Conservation (phyloP, 2,113 vertebrate genomes). For the Tenebrosternarchus preto region DNA sequence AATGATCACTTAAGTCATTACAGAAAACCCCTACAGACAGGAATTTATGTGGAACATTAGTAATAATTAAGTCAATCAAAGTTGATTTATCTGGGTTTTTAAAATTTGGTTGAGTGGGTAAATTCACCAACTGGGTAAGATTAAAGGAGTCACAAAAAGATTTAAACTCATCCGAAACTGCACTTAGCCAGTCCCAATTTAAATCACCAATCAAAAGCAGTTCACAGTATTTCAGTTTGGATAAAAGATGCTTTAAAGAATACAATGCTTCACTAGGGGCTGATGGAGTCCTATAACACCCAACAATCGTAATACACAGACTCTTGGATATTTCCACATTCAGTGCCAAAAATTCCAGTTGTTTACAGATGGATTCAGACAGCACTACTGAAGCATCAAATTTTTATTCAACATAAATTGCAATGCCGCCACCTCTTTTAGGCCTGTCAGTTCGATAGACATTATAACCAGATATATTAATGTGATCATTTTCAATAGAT, state of each 20-base stretch:
- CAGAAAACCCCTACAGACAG: too few species aligned
- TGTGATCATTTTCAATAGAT: constrained; percentile 1
- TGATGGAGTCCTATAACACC: not conserved
- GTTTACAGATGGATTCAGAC: too few species aligned
- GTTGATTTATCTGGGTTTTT: not conserved
- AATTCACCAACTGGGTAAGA: not conserved
- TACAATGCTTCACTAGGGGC: too few species aligned
- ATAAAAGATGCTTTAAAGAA: too few species aligned
- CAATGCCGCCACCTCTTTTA: not conserved
- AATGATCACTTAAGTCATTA: too few species aligned
- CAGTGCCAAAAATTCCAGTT: not conserved
- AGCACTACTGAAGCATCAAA: not conserved
- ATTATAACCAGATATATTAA: not conserved
- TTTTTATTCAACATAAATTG: not conserved
- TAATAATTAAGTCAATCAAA: constrained; percentile 1
- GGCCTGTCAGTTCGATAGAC: not conserved
- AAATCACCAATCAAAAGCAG: too few species aligned
- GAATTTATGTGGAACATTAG: not conserved
- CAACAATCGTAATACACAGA: not conserved
- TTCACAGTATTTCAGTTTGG: not conserved
- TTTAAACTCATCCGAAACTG: not conserved
- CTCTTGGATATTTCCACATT: too few species aligned
- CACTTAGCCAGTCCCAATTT: not conserved
- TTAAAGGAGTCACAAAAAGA: not conserved
- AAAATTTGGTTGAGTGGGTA: not conserved